phyloP scores from a whole-genome alignment of 1,140 invertebrate genomes.

The Lutraria rhynchaena region DNA sequence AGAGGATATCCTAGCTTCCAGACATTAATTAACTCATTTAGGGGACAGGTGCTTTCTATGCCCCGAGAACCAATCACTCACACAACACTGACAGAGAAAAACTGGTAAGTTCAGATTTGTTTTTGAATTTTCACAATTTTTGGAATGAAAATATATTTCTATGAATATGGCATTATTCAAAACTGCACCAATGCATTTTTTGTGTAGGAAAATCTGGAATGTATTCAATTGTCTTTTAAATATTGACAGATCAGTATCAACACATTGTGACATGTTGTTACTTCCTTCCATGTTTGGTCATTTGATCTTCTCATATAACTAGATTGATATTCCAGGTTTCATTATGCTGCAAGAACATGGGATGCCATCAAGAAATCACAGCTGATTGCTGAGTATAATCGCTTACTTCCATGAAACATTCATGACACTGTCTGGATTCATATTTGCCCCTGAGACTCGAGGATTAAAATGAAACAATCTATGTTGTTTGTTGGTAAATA shows the following conservation, averaged over 20 bases:
- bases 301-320: neutral
- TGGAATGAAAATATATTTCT: too few species aligned
- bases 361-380: conserved; percentile 92
- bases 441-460: too few species aligned
- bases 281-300: neutral
- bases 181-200: too few species aligned
- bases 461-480: too few species aligned
- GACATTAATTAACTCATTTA: conserved; percentile 86
- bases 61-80: conserved; percentile 84
- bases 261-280: neutral
- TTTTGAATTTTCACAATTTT: too few species aligned
- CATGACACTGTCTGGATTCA: too few species aligned
- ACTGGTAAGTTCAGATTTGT: conserved; percentile 80
- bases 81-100: conserved; percentile 77
- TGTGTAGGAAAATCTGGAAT: too few species aligned
- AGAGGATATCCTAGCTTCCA: conserved; percentile 87
- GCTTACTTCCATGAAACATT: conserved; percentile 88
- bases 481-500: too few species aligned
- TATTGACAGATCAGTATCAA: too few species aligned
- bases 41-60: conserved; percentile 87
- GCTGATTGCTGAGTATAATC: conserved; percentile 91
- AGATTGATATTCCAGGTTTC: conserved; percentile 84
- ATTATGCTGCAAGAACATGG: conserved; percentile 91
- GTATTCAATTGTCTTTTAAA: too few species aligned
- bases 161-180: too few species aligned